A percentile compares a stretch with the other conserved stretches of the same genome.
Evolutionary conservation across 2,113 vertebrate genomes (phyloP).

Genomic region (Equus quagga): DNA sequence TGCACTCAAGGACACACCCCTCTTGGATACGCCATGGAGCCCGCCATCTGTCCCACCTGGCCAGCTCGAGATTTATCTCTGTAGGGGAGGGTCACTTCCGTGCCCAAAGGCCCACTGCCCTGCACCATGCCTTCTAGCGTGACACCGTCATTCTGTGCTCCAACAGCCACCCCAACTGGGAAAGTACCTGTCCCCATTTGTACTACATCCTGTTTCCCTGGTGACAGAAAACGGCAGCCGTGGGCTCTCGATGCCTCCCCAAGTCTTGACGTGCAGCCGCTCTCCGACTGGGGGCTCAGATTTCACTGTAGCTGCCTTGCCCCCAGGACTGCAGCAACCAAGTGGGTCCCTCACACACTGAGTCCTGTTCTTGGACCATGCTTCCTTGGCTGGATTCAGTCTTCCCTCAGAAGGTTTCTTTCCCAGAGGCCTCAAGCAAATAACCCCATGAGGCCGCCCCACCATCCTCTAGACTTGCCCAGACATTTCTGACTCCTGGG

Average conservation of each 20-base stretch:
- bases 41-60: rapidly evolving
- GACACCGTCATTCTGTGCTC: background rate
- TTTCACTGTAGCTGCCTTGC: background rate
- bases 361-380: background rate
- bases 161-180: background rate
- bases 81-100: background rate
- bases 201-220: background rate
- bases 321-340: background rate
- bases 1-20: background rate
- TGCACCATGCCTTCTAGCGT: background rate
- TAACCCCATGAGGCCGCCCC: background rate
- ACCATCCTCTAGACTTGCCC: background rate
- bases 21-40: background rate
- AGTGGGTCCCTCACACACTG: background rate
- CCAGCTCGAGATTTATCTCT: background rate
- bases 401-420: background rate
- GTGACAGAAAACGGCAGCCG: background rate
- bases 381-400: background rate
- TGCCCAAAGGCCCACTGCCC: background rate
- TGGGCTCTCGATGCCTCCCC: background rate
- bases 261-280: background rate
- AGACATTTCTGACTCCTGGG: background rate
- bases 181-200: background rate
- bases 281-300: background rate
- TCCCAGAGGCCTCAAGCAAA: background rate